These are phyloP conservation scores for Protodeltote pygarga DNA, from an alignment of 2,888 invertebrate genomes.

Conservation along the genomic window DNA sequence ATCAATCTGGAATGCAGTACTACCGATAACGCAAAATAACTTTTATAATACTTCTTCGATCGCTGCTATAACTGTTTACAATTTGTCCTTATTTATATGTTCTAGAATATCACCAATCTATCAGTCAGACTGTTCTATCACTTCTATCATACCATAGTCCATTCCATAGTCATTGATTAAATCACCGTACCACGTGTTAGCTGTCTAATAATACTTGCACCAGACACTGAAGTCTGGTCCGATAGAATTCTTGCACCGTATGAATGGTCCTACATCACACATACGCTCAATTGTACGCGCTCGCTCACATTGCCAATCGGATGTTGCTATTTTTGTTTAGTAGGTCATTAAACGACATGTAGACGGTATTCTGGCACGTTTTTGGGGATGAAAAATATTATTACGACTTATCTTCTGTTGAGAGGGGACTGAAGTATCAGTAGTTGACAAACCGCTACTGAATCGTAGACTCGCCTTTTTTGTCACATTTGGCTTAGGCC, in stretches of 20 bases:
- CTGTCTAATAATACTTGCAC: slow-evolving; percentile 24
- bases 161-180: slow-evolving; percentile 14
- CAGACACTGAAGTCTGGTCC: slow-evolving; percentile 29
- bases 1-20: no score
- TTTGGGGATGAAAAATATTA: slow-evolving; percentile 36
- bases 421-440: background rate
- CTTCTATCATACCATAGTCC: slow-evolving; percentile 14
- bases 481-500: no score
- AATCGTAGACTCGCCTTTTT: no score
- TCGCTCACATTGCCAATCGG: slow-evolving; percentile 72
- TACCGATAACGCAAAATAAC: no score
- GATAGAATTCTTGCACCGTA: slow-evolving; percentile 36
- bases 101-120: no score
- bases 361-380: slow-evolving; percentile 25
- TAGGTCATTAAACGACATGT: slow-evolving; percentile 74
- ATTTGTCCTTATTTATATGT: no score
- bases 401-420: slow-evolving; percentile 10
- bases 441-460: background rate
- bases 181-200: slow-evolving; percentile 17
- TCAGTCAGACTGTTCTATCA: no score
- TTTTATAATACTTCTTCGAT: no score
- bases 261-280: slow-evolving; percentile 57
- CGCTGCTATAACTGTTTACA: no score
- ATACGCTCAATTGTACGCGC: slow-evolving; percentile 59
- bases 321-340: slow-evolving; percentile 73